A percentile compares a stretch with the other conserved stretches of the same genome.
phyloP scores from a whole-genome alignment of 2,888 invertebrate species.

The Drosophila multiciliata region DNA sequence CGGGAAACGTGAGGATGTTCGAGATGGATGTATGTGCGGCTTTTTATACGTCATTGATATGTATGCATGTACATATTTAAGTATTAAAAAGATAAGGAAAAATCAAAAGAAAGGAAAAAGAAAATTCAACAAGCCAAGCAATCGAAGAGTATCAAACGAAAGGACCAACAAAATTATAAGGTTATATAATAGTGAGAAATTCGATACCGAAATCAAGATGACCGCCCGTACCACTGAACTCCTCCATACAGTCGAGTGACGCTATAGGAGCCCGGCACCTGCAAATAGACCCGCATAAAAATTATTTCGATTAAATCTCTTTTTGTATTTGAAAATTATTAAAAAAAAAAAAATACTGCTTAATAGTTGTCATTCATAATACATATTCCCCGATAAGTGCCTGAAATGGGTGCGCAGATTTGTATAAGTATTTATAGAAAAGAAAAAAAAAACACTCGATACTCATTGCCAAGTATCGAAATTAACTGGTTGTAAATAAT shows the following conservation, averaged over 20 bases:
- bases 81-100: neutral
- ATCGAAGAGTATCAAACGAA: slow-evolving; percentile 54
- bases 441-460: neutral
- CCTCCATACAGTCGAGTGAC: slow-evolving; percentile 97
- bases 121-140: slow-evolving; percentile 49
- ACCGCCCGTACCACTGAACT: slow-evolving; percentile 90
- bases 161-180: slow-evolving; percentile 68
- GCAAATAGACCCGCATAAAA: slow-evolving; percentile 64
- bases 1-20: neutral
- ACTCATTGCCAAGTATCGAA: neutral
- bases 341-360: neutral
- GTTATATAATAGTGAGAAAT: slow-evolving; percentile 79
- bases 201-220: slow-evolving; percentile 86
- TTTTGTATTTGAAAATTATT: neutral
- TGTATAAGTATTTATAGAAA: neutral
- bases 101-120: neutral
- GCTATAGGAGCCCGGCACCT: slow-evolving; percentile 97
- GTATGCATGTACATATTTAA: slow-evolving; percentile 25
- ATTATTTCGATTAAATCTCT: neutral
- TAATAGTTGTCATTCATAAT: neutral
- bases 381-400: neutral
- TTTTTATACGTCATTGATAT: slow-evolving; percentile 11
- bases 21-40: neutral
- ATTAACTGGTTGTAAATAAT: neutral
- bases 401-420: neutral